Percentiles rank a stretch among this genome's conserved stretches.
These are phyloP conservation scores for Caiman crocodilus DNA, from an alignment of 2,797 vertebrate genomes.

Conservation along the genomic window DNA sequence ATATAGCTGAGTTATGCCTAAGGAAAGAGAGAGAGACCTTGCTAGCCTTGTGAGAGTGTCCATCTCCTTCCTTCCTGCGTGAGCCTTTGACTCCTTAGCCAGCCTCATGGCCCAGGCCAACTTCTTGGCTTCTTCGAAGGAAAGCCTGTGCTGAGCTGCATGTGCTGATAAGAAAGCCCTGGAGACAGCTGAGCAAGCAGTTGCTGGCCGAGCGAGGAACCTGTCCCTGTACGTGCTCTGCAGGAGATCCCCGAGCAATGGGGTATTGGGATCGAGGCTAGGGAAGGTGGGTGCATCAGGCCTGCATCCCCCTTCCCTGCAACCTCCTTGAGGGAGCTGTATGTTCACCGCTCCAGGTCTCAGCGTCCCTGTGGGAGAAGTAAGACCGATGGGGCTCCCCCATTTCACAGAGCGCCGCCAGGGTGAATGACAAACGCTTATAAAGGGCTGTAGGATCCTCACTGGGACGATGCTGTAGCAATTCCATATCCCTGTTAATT, in stretches of 20 bases:
- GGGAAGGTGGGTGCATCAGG: background rate
- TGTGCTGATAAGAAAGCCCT: background rate
- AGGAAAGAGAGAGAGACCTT: background rate
- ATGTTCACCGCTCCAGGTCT: background rate
- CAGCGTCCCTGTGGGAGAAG: background rate
- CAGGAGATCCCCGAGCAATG: background rate
- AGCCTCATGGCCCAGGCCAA: background rate
- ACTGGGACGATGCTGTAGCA: background rate
- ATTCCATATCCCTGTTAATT: background rate
- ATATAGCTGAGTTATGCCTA: background rate
- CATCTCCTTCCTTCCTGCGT: background rate
- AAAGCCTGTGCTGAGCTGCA: accelerated
- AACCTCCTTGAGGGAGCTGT: background rate
- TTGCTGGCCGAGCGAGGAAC: background rate
- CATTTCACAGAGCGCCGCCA: background rate
- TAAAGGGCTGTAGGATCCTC: background rate
- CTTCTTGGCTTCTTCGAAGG: background rate
- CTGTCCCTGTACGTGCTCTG: background rate
- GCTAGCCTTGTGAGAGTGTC: background rate
- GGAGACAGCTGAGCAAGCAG: background rate
- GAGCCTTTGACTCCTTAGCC: background rate
- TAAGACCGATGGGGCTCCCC: too few species aligned
- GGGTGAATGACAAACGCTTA: background rate
- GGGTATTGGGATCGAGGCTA: background rate
- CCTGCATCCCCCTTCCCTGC: background rate